These are phyloP conservation scores for Rhyacophila evoluta DNA, from an alignment of 2,888 invertebrate species.

Conservation along the genomic window DNA sequence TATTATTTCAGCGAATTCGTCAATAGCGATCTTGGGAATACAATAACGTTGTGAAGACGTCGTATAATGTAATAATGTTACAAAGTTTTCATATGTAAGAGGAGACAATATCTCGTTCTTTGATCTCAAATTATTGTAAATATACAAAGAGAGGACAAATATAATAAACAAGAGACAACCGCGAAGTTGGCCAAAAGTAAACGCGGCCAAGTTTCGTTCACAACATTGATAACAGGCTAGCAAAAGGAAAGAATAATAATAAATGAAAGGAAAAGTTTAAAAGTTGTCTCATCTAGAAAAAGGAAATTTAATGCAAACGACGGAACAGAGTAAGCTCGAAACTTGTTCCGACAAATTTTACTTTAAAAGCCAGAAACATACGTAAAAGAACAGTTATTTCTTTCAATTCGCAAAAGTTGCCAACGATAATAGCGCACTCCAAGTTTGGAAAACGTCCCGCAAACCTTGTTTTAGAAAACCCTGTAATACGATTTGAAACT, in stretches of 20 bases:
- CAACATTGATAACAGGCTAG: slow-evolving; percentile 44
- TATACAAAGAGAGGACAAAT: slow-evolving; percentile 12
- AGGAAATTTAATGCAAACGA: slow-evolving; percentile 43
- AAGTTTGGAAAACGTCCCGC: slow-evolving; percentile 40
- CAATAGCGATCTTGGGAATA: background rate
- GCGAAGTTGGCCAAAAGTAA: background rate
- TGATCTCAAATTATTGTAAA: slow-evolving; percentile 42
- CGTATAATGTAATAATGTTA: background rate
- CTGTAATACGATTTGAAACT: slow-evolving; percentile 38
- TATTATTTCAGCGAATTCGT: no score
- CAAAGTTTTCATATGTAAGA: slow-evolving; percentile 35
- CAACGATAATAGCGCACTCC: slow-evolving; percentile 44
- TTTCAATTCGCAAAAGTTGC: slow-evolving; percentile 48
- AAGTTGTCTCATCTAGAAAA: slow-evolving; percentile 40
- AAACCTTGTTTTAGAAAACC: slow-evolving; percentile 35
- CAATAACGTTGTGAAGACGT: background rate
- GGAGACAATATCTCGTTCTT: slow-evolving; percentile 34
- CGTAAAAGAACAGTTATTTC: slow-evolving; percentile 48
- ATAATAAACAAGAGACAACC: slow-evolving; percentile 38
- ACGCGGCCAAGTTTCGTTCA: slow-evolving; percentile 15
- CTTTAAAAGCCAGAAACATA: slow-evolving; percentile 50
- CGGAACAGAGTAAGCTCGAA: slow-evolving; percentile 29
- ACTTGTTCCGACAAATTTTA: slow-evolving; percentile 47
- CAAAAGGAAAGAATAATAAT: slow-evolving; percentile 34
- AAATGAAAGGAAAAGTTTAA: slow-evolving; percentile 35